A percentile compares a stretch with the other conserved stretches of the same genome.
phyloP scores from a whole-genome alignment of 2,797 vertebrate species.

The Mus caroli region DNA sequence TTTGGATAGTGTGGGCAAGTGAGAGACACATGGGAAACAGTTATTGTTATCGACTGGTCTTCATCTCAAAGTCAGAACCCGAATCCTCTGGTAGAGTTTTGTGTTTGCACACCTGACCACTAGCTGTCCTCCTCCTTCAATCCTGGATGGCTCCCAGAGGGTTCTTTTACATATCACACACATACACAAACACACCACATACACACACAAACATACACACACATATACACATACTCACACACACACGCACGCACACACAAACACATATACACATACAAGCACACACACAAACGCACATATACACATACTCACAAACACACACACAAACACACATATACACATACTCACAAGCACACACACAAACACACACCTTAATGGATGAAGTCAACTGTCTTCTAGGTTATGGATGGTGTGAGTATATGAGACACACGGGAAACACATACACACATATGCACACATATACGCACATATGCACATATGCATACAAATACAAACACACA shows the following conservation, averaged over 20 bases:
- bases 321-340: neutral
- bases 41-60: neutral
- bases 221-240: too few relatives aligned
- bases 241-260: neutral
- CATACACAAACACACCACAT: neutral
- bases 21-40: neutral
- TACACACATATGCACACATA: neutral
- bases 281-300: neutral
- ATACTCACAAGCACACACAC: neutral
- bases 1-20: neutral
- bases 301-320: neutral
- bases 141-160: neutral
- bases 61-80: neutral
- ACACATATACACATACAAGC: too few relatives aligned
- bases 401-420: neutral
- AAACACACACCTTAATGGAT: neutral
- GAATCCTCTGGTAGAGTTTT: neutral
- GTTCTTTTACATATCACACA: slow-evolving; percentile 37
- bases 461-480: neutral
- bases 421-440: neutral
- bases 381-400: neutral
- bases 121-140: neutral
- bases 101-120: neutral
- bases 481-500: neutral
- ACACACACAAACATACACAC: neutral